A percentile compares a stretch with the other conserved stretches of the same genome.
phyloP scores from a whole-genome alignment of 2,113 vertebrate genomes.

The Macrotis lagotis region DNA sequence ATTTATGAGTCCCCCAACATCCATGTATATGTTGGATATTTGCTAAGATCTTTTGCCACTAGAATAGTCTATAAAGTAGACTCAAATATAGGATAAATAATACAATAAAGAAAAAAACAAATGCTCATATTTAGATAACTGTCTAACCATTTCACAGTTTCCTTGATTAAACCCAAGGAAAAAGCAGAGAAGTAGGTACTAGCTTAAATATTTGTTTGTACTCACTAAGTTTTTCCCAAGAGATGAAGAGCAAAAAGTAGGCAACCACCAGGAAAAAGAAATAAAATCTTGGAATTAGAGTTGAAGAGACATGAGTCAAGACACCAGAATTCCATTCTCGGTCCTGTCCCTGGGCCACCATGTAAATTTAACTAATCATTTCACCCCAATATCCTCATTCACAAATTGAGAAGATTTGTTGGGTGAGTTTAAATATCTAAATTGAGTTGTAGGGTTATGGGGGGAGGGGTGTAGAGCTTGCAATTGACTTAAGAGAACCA shows the following conservation, averaged over 20 bases:
- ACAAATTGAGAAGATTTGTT: not conserved
- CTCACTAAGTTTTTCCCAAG: not conserved
- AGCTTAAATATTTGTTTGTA: not conserved
- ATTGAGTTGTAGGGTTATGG: too few species aligned
- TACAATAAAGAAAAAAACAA: conserved; percentile 4
- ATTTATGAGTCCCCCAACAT: not conserved
- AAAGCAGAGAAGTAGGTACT: not conserved
- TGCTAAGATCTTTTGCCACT: not conserved
- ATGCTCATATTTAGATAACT: not conserved
- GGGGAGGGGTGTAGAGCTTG: too few species aligned
- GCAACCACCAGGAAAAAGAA: not conserved
- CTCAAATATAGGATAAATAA: conserved; percentile 27
- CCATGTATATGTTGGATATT: not conserved
- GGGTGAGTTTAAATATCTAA: not conserved
- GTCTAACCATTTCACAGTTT: conserved; percentile 18
- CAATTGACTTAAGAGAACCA: not conserved
- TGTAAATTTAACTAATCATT: not conserved
- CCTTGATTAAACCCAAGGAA: not conserved
- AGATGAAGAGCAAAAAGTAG: not conserved
- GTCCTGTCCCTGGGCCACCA: not conserved
- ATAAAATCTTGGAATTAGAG: not conserved
- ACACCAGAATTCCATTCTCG: not conserved
- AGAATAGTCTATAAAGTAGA: not conserved
- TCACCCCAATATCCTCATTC: not conserved
- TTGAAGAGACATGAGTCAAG: not conserved